Percentiles rank a stretch among this genome's conserved stretches.
These are phyloP conservation scores for Phoenicopterus ruber DNA, from an alignment of 2,113 vertebrate species.

Conservation along the genomic window DNA sequence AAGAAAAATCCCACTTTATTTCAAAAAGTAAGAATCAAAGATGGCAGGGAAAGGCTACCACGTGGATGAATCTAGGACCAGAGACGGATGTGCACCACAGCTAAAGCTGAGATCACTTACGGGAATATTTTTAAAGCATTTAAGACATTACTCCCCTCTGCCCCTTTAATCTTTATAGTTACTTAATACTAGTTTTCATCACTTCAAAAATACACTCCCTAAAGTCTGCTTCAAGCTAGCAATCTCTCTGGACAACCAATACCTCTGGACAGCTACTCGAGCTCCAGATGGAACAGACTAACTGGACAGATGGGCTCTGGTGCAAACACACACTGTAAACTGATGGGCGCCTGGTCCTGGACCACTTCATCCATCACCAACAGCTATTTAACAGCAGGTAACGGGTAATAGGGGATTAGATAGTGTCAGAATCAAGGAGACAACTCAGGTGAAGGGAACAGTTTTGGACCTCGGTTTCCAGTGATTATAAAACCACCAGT, in stretches of 20 bases:
- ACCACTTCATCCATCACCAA: background rate
- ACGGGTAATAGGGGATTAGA: background rate
- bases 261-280: background rate
- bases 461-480: background rate
- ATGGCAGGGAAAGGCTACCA: background rate
- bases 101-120: background rate
- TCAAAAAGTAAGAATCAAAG: background rate
- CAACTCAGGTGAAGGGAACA: background rate
- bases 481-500: background rate
- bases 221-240: background rate
- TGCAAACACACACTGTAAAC: background rate
- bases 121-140: background rate
- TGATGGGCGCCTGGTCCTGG: background rate
- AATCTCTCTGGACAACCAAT: background rate
- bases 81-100: fast-evolving
- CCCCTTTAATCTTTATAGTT: background rate
- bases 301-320: background rate
- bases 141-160: background rate
- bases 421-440: background rate
- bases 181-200: background rate
- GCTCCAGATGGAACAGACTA: background rate
- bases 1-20: background rate
- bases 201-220: background rate
- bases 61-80: background rate
- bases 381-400: background rate